Conservation (phyloP, 2,797 vertebrate species). For the Gymnoscopelus microlampas region DNA sequence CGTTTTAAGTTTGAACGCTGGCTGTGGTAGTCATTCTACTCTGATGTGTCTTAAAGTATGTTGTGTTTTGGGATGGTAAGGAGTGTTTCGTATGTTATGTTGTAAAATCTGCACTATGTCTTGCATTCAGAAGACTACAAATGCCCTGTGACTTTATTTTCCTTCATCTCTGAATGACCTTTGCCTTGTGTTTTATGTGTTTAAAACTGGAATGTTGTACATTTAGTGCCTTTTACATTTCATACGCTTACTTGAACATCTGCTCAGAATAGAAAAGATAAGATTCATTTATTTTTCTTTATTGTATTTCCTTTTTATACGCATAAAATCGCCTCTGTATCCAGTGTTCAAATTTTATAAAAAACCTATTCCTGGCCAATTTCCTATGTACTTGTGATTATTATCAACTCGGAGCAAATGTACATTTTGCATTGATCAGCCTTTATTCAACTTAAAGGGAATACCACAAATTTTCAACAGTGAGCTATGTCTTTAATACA, state of each 20-base stretch:
- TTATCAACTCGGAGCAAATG: conserved; percentile 13
- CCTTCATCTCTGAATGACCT: conserved; percentile 59
- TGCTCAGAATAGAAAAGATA: conserved; percentile 72
- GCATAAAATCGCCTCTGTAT: conserved; percentile 80
- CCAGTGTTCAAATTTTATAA: conserved; percentile 84
- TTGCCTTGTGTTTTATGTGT: conserved; percentile 65
- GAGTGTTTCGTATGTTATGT: conserved; percentile 69
- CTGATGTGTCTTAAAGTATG: conserved; percentile 51
- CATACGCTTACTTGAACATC: conserved; percentile 80
- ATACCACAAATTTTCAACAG: too few species aligned
- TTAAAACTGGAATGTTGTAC: conserved; percentile 86
- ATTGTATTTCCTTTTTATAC: conserved; percentile 81
- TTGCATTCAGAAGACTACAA: conserved; percentile 69
- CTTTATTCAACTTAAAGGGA: not conserved
- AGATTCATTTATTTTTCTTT: conserved; percentile 78
- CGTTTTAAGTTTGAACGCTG: conserved; percentile 29
- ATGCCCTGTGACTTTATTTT: conserved; percentile 63
- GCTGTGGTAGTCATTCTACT: conserved; percentile 20
- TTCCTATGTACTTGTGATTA: conserved; percentile 17
- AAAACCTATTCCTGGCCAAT: conserved; percentile 77
- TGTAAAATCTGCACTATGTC: conserved; percentile 79
- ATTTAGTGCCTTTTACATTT: conserved; percentile 88
- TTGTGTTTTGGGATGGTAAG: conserved; percentile 61
- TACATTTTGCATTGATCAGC: not conserved
- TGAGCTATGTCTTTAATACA: too few species aligned